Evolutionary conservation across 2,797 vertebrate species (phyloP).

Genomic region (Acropternis orthonyx): DNA sequence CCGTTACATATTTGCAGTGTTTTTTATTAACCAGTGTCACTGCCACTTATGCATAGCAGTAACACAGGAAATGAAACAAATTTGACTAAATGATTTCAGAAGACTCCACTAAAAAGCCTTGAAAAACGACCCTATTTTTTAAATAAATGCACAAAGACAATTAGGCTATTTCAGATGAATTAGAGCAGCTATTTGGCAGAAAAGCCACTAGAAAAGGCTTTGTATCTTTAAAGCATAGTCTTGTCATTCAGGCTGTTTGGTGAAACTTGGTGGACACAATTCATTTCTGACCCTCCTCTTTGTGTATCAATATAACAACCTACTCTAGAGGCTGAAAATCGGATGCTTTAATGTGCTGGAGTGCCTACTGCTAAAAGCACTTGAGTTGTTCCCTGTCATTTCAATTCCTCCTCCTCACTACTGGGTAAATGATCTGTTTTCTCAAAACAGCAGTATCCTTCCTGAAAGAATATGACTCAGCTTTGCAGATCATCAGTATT

Average conservation of each 20-base stretch:
- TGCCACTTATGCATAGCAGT: neutral
- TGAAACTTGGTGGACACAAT: neutral
- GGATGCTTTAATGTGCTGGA: slow-evolving; percentile 22
- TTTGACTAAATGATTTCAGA: neutral
- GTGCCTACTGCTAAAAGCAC: slow-evolving; percentile 52
- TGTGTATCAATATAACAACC: neutral
- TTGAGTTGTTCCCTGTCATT: slow-evolving; percentile 48
- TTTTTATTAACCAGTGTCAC: neutral
- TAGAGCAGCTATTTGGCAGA: neutral
- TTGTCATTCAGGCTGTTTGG: neutral
- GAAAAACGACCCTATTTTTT: neutral
- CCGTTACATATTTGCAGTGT: neutral
- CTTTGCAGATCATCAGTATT: slow-evolving; percentile 62
- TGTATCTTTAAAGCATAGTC: neutral
- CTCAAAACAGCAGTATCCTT: slow-evolving; percentile 54
- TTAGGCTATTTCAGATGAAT: neutral
- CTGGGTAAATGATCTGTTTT: slow-evolving; percentile 31
- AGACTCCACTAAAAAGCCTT: neutral
- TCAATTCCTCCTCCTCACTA: slow-evolving; percentile 58
- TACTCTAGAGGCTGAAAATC: slow-evolving; percentile 31
- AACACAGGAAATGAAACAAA: neutral
- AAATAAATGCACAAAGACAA: neutral
- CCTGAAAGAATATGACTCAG: slow-evolving; percentile 68
- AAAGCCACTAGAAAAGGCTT: neutral
- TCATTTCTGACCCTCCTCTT: slow-evolving; percentile 1